Evolutionary conservation across 2,113 vertebrate genomes (phyloP), one percentile per base, ranked within the genome.

Genomic region (Potamarius usumacintae): DNA sequence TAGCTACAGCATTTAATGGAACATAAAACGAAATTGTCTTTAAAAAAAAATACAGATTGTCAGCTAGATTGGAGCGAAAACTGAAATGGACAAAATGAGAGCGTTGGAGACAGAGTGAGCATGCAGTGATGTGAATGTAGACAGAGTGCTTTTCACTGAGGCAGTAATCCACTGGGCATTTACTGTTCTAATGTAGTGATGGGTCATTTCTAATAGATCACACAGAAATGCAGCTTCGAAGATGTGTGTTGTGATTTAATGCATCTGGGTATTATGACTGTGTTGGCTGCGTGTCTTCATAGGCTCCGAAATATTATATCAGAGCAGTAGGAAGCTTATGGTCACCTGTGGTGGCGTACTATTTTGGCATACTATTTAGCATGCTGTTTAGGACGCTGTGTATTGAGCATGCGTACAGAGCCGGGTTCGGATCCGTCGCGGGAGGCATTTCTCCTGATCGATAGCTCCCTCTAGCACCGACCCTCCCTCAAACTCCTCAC

Each of bases 401-500:
- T 82, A 60, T 82, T 65, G 87, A 89, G 86, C 83, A 83, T 85
- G 91, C 87, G 77, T 85, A 62, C 78, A 71, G 76, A 50, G 42
- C 82, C 86, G 58, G 60, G 83, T 15, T 83, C 50, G 58, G 79
- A 69, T 86, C 81, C 74, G 53, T 86, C 67, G 85, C 58, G 79
- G 67, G 83, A 83, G 72, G 83, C 85, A 87, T 92, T 86, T 92
- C 84, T 86, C 92, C 34, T 62, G 85, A 92, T 91, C 91, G 88
- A 91, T 91, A 90, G 91, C 91, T 91, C 89, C 89, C 90, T 91
- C 90, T 91, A 92, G 90, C 86, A 85, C 83, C 85, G 82, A 69
- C 85, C 83, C 85, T 81, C 87, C 76, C 89, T 42, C 62, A 86
- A 34, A 79, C 62, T 71, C 10, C 18, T 22, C 62, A 79, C 20